A percentile compares a stretch with the other conserved stretches of the same genome.
phyloP scores from a whole-genome alignment of 2,797 vertebrate species.

The Rhynchotus rufescens region DNA sequence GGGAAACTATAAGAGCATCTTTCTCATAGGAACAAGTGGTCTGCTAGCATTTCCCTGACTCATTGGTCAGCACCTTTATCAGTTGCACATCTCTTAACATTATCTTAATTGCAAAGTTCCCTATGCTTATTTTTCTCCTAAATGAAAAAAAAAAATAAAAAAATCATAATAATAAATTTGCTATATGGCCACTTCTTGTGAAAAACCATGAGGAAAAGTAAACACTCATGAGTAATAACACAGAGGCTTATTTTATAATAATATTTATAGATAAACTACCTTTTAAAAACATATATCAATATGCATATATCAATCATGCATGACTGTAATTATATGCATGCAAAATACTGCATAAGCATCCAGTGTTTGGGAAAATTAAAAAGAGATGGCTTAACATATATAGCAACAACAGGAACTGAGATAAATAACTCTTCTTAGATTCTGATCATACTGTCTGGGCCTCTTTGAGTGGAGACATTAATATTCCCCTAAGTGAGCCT shows the following conservation, averaged over 20 bases:
- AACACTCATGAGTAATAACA: neutral
- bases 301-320: neutral
- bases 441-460: neutral
- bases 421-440: neutral
- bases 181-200: neutral
- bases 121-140: neutral
- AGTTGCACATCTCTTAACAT: neutral
- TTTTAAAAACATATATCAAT: no score
- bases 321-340: neutral
- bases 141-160: neutral
- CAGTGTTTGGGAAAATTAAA: neutral
- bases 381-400: neutral
- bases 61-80: neutral
- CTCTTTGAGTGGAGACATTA: neutral
- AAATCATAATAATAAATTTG: neutral
- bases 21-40: neutral
- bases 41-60: neutral
- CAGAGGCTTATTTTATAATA: neutral
- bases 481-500: neutral
- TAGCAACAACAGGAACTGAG: neutral
- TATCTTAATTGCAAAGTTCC: neutral
- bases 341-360: neutral
- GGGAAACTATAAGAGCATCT: constrained; percentile 12
- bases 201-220: neutral
- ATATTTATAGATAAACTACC: neutral